Percentiles rank a stretch among this genome's conserved stretches.
Evolutionary conservation across 2,113 vertebrate genomes (phyloP).

Genomic region (Labrus mixtus): DNA sequence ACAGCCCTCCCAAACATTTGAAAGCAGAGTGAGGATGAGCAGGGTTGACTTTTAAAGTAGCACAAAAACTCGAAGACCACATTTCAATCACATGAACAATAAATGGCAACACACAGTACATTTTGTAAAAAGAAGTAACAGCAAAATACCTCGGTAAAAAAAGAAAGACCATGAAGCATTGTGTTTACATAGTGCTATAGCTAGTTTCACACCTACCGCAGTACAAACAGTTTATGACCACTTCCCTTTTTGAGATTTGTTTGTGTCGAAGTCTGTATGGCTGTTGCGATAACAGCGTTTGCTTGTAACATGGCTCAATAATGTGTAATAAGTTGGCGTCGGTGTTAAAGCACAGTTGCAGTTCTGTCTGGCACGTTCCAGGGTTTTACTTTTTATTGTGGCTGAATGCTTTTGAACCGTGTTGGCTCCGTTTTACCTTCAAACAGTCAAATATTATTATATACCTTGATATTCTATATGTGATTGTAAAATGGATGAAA

Average conservation of each 20-base stretch:
- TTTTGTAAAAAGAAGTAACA: slow-evolving; percentile 57
- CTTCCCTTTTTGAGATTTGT: slow-evolving; percentile 32
- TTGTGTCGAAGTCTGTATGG: slow-evolving; percentile 55
- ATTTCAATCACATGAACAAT: slow-evolving; percentile 65
- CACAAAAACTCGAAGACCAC: slow-evolving; percentile 58
- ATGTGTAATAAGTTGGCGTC: slow-evolving; percentile 29
- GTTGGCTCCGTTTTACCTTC: slow-evolving; percentile 47
- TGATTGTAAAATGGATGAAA: slow-evolving; percentile 39
- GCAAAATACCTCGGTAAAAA: slow-evolving; percentile 60
- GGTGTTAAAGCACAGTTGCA: slow-evolving; percentile 50
- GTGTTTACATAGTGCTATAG: slow-evolving; percentile 63
- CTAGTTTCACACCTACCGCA: slow-evolving; percentile 64
- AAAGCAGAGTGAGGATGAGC: slow-evolving; percentile 33
- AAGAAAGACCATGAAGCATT: slow-evolving; percentile 61
- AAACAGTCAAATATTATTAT: slow-evolving; percentile 67
- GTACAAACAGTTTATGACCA: slow-evolving; percentile 53
- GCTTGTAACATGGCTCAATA: slow-evolving; percentile 58
- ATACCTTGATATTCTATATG: slow-evolving; percentile 49
- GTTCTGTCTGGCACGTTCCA: slow-evolving; percentile 40
- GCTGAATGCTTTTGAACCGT: slow-evolving; percentile 21
- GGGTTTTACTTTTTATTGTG: slow-evolving; percentile 38
- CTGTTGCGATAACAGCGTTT: slow-evolving; percentile 53
- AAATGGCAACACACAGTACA: slow-evolving; percentile 66
- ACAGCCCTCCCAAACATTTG: slow-evolving; percentile 37
- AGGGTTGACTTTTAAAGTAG: slow-evolving; percentile 43